Percentiles rank a stretch among this genome's conserved stretches.
phyloP scores from a whole-genome alignment of 2,113 vertebrate species.

The Scomber colias region DNA sequence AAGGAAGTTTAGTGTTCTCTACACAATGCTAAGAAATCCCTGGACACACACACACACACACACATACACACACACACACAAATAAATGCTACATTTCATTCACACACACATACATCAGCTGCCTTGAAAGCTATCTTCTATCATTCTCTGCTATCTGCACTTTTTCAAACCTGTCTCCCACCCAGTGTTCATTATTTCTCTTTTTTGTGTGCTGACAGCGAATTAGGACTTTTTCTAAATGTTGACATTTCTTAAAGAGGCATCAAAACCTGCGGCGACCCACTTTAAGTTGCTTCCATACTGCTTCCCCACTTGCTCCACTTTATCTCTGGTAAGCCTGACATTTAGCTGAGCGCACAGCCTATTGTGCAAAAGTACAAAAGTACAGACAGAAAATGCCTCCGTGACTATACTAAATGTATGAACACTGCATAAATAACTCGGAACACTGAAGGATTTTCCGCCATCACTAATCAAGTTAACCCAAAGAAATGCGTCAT shows the following conservation, averaged over 20 bases:
- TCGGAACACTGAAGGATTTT: slow-evolving; percentile 68
- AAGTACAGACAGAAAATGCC: slow-evolving; percentile 37
- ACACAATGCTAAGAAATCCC: slow-evolving; percentile 10
- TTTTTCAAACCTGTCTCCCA: slow-evolving; percentile 43
- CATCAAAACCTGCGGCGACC: slow-evolving; percentile 61
- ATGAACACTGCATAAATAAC: slow-evolving; percentile 70
- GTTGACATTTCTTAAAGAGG: slow-evolving; percentile 75
- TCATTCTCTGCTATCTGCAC: slow-evolving; percentile 34
- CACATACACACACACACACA: not conserved
- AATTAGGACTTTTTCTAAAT: slow-evolving; percentile 64
- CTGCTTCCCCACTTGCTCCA: slow-evolving; percentile 40
- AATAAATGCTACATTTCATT: not conserved
- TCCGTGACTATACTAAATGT: slow-evolving; percentile 55
- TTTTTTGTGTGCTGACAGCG: slow-evolving; percentile 57
- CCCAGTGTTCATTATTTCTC: slow-evolving; percentile 42
- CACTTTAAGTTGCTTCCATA: slow-evolving; percentile 42
- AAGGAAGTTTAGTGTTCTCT: slow-evolving; percentile 21
- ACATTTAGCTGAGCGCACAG: slow-evolving; percentile 68
- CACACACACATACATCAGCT: not conserved
- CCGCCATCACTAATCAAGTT: slow-evolving; percentile 80
- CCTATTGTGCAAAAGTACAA: slow-evolving; percentile 34
- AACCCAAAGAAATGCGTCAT: slow-evolving; percentile 76
- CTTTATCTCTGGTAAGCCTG: slow-evolving; percentile 68
- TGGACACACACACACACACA: not conserved
- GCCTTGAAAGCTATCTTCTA: slow-evolving; percentile 43